These are phyloP conservation scores for Magallana angulata DNA, from an alignment of 1,140 invertebrate genomes.

Conservation along the genomic window DNA sequence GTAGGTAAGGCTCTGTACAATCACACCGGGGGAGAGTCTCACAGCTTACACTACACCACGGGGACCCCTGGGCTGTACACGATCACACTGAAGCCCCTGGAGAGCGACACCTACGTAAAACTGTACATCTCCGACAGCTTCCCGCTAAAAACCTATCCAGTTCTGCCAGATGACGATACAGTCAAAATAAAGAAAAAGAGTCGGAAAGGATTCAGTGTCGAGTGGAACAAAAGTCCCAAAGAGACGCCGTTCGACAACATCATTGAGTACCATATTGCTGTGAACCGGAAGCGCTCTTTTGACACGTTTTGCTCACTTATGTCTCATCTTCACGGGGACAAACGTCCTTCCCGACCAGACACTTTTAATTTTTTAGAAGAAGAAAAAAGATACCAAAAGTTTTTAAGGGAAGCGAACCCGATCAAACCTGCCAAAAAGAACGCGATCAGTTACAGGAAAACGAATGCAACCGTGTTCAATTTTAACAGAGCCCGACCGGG, in stretches of 20 bases:
- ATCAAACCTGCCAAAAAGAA: constrained; percentile 54
- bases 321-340: constrained; percentile 65
- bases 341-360: constrained; percentile 57
- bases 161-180: constrained; percentile 42
- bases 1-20: background rate
- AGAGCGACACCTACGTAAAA: constrained; percentile 50
- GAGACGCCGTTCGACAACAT: constrained; percentile 56
- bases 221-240: constrained; percentile 52
- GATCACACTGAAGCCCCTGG: constrained; percentile 31
- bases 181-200: constrained; percentile 35
- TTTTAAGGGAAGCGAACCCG: constrained; percentile 57
- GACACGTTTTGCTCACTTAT: constrained; percentile 70
- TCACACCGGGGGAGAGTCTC: background rate
- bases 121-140: constrained; percentile 19
- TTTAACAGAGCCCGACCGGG: constrained; percentile 66
- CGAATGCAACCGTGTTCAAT: constrained; percentile 72
- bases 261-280: constrained; percentile 74
- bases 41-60: background rate
- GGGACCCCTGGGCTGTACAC: constrained; percentile 47
- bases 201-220: constrained; percentile 46
- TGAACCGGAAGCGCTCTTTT: constrained; percentile 68
- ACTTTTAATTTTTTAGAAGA: constrained; percentile 68
- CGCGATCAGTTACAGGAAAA: constrained; percentile 68
- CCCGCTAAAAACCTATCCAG: constrained; percentile 42
- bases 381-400: constrained; percentile 51